Evolutionary conservation across 2,113 vertebrate genomes (phyloP).

Genomic region (Lampris megalopsis): DNA sequence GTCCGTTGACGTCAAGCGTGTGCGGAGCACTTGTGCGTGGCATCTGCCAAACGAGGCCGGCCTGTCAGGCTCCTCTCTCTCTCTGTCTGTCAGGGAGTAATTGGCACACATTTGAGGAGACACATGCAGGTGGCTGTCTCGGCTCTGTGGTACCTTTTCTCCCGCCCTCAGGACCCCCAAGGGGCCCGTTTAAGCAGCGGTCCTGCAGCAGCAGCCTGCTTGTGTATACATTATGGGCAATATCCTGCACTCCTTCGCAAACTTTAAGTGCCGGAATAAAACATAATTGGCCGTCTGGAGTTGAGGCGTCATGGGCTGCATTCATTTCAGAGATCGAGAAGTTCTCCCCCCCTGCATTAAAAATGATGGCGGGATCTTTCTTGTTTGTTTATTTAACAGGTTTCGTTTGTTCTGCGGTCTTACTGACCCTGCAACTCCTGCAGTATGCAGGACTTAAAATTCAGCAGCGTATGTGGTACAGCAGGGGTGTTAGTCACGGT

Average conservation of each 20-base stretch:
- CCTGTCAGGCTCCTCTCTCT: constrained; percentile 76
- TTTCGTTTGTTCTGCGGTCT: constrained; percentile 81
- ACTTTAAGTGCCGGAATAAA: constrained; percentile 84
- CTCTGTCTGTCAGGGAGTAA: constrained; percentile 81
- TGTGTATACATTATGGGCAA: constrained; percentile 83
- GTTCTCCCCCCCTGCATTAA: constrained; percentile 59
- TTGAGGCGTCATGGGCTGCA: constrained; percentile 69
- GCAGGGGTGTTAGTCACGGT: constrained; percentile 84
- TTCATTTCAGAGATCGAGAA: constrained; percentile 73
- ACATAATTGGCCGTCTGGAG: constrained; percentile 86
- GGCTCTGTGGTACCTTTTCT: constrained; percentile 68
- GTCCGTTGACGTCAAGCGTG: constrained; percentile 58
- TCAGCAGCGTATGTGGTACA: constrained; percentile 83
- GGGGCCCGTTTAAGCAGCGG: constrained; percentile 78
- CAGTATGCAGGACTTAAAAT: constrained; percentile 82
- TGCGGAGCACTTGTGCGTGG: constrained; percentile 75
- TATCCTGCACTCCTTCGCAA: constrained; percentile 80
- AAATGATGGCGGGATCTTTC: constrained; percentile 62
- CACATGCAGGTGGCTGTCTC: constrained; percentile 80
- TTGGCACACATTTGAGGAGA: constrained; percentile 80
- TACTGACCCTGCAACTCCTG: constrained; percentile 72
- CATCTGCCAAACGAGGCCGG: constrained; percentile 81
- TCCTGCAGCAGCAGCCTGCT: constrained; percentile 73
- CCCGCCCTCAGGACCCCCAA: constrained; percentile 73
- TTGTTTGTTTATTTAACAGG: constrained; percentile 84